Evolutionary conservation across 2,888 invertebrate genomes (phyloP).

Genomic region (Cepaea hortensis): DNA sequence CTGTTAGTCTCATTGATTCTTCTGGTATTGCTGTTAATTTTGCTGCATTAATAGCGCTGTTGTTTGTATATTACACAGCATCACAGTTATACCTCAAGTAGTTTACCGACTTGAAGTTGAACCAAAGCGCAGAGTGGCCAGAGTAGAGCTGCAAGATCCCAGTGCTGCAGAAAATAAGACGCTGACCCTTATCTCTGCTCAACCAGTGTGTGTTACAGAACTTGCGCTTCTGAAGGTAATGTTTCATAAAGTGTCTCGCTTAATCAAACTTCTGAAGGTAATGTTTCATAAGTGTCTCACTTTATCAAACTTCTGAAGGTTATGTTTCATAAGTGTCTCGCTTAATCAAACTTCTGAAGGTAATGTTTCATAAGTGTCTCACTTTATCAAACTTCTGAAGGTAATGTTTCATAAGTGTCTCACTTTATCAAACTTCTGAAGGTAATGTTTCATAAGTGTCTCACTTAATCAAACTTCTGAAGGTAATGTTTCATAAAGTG

Average conservation of each 20-base stretch:
- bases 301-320: no score
- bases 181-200: constrained; percentile 46
- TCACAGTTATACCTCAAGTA: constrained; percentile 58
- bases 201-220: constrained; percentile 54
- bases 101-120: constrained; percentile 69
- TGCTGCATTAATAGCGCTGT: neutral
- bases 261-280: neutral
- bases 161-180: constrained; percentile 50
- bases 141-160: constrained; percentile 60
- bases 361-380: no score
- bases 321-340: no score
- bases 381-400: no score
- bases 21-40: neutral
- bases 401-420: no score
- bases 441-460: no score
- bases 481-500: no score
- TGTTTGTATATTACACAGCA: constrained; percentile 54
- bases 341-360: no score
- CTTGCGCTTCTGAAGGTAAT: constrained; percentile 63
- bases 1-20: no score
- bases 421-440: no score
- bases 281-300: no score
- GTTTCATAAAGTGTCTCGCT: neutral
- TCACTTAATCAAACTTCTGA: no score
- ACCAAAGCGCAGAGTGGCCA: constrained; percentile 57